These are phyloP conservation scores for Elaphurus davidianus DNA, from an alignment of 2,113 vertebrate genomes.

Conservation along the genomic window DNA sequence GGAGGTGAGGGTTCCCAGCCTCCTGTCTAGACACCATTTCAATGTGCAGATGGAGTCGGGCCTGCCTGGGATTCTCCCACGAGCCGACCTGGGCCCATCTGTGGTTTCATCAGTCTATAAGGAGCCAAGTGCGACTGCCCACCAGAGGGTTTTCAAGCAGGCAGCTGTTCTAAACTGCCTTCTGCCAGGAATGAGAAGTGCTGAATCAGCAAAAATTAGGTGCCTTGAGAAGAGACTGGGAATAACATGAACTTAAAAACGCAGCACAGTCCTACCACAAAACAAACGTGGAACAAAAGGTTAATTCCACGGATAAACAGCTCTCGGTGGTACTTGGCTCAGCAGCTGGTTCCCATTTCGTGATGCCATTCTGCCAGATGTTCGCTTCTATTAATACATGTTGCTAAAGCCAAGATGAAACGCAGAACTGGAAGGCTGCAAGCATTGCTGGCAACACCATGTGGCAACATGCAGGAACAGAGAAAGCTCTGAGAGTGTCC, in stretches of 20 bases:
- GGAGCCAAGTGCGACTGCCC: not conserved
- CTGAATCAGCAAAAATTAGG: not conserved
- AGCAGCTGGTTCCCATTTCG: conserved; percentile 35
- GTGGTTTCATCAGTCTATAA: not conserved
- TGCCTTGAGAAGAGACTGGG: not conserved
- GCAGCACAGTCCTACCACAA: not conserved
- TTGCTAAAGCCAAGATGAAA: conserved; percentile 18
- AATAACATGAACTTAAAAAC: conserved; percentile 34
- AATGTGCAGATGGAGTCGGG: not conserved
- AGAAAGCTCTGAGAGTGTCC: not conserved
- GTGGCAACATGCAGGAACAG: not conserved
- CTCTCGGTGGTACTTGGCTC: conserved; percentile 32
- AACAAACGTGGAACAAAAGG: conserved; percentile 52
- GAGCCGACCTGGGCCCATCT: not conserved
- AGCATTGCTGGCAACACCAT: not conserved
- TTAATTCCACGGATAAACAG: conserved; percentile 66
- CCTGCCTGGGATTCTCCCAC: not conserved
- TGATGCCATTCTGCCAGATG: conserved; percentile 21
- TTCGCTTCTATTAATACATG: not conserved
- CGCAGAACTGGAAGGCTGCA: not conserved
- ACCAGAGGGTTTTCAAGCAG: not conserved
- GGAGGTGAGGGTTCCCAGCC: not conserved
- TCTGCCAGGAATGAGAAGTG: not conserved
- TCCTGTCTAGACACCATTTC: conserved; percentile 28
- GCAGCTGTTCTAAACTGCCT: not conserved